phyloP scores from a whole-genome alignment of 1,140 invertebrate species.

The Chironomus striatipennis region DNA sequence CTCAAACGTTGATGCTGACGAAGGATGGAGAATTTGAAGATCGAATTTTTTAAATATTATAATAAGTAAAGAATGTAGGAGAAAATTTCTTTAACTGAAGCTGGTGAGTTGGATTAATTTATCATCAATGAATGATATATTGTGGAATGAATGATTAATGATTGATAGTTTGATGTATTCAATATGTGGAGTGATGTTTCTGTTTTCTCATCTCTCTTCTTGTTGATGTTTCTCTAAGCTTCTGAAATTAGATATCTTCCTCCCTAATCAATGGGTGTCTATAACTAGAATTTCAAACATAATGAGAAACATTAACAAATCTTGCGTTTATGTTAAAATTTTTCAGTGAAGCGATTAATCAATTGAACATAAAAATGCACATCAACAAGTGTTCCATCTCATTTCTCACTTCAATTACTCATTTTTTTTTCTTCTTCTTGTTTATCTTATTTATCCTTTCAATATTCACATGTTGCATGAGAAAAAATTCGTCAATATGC shows the following conservation, averaged over 20 bases:
- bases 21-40: conserved; percentile 38
- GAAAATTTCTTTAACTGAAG: background rate
- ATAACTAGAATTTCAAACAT: background rate
- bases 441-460: background rate
- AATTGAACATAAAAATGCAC: background rate
- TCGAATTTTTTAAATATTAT: background rate
- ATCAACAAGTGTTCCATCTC: conserved; percentile 17
- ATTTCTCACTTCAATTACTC: conserved; percentile 15
- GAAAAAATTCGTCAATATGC: background rate
- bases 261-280: background rate
- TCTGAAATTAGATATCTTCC: background rate
- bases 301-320: background rate
- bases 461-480: conserved; percentile 8
- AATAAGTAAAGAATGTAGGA: background rate
- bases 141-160: background rate
- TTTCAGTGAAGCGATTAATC: conserved; percentile 3
- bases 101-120: conserved; percentile 19
- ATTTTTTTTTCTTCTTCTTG: background rate
- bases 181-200: background rate
- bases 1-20: conserved; percentile 39
- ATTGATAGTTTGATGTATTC: background rate
- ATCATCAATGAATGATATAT: conserved; percentile 8
- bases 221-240: conserved; percentile 1
- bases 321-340: background rate
- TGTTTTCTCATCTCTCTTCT: background rate